Conservation (phyloP, 2,888 invertebrate species). For the Tachystola acroxantha region DNA sequence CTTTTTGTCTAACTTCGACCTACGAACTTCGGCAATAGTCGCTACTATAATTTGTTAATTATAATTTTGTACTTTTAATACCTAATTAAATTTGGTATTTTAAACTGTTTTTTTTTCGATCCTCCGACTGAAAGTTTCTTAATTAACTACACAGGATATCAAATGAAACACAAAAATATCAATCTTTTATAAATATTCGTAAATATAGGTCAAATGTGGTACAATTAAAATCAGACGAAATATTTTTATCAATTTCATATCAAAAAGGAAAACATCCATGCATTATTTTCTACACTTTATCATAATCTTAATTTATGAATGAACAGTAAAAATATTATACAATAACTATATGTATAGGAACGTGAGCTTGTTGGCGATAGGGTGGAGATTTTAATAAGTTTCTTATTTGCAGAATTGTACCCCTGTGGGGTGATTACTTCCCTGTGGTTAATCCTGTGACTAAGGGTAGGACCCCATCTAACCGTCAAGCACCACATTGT, state of each 20-base stretch:
- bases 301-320: constrained; percentile 44
- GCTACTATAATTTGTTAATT: no score
- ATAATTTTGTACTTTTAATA: no score
- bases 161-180: constrained; percentile 32
- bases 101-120: no score
- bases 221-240: constrained; percentile 76
- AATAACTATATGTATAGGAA: constrained; percentile 62
- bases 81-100: no score
- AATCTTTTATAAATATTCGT: constrained; percentile 78
- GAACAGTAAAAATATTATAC: constrained; percentile 48
- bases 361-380: constrained; percentile 48
- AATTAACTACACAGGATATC: neutral
- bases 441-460: no score
- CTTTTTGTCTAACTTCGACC: no score
- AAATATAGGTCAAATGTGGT: constrained; percentile 76
- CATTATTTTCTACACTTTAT: constrained; percentile 77
- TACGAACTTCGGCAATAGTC: no score
- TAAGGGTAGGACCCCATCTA: no score
- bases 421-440: no score
- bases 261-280: constrained; percentile 71
- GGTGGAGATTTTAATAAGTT: constrained; percentile 24
- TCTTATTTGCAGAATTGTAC: no score
- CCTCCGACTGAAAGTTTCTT: no score
- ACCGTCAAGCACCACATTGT: no score
- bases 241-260: constrained; percentile 73